These are phyloP conservation scores for Leptinotarsa defecta DNA, from an alignment of 1,140 invertebrate genomes.

Conservation along the genomic window DNA sequence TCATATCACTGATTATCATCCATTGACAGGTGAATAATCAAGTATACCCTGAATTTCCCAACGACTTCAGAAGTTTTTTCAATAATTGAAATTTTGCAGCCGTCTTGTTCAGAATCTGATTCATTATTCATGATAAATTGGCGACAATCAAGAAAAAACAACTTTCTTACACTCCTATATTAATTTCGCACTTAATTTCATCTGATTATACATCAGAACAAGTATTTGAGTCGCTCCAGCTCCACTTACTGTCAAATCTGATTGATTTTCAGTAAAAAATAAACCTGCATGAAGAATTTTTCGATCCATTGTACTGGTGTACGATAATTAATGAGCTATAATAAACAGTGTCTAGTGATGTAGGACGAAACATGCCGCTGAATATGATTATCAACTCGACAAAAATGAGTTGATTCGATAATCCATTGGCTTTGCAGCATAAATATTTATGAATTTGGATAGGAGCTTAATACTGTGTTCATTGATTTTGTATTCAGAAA, in stretches of 20 bases:
- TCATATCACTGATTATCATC: too few species aligned
- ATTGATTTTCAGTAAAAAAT: conserved; percentile 1
- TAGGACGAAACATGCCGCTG: conserved; percentile 35
- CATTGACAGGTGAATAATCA: too few species aligned
- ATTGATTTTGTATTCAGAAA: neutral
- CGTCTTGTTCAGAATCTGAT: neutral
- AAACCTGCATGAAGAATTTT: neutral
- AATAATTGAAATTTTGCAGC: too few species aligned
- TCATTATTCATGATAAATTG: neutral
- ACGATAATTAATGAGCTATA: conserved; percentile 33
- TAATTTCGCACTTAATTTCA: neutral
- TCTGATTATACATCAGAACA: neutral
- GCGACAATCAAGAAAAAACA: neutral
- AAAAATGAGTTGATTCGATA: conserved; percentile 29
- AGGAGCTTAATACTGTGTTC: neutral
- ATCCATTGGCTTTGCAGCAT: conserved; percentile 12
- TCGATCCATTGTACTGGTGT: conserved; percentile 16
- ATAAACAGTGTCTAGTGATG: conserved; percentile 35
- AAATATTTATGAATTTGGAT: conserved; percentile 18
- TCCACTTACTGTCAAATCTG: conserved; percentile 11
- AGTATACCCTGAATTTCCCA: too few species aligned
- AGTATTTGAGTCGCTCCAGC: neutral
- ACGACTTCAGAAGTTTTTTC: too few species aligned
- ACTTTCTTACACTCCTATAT: neutral
- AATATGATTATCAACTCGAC: conserved; percentile 32